These are phyloP conservation scores for Catharus fuscescens DNA, from an alignment of 2,113 vertebrate species.

Conservation along the genomic window DNA sequence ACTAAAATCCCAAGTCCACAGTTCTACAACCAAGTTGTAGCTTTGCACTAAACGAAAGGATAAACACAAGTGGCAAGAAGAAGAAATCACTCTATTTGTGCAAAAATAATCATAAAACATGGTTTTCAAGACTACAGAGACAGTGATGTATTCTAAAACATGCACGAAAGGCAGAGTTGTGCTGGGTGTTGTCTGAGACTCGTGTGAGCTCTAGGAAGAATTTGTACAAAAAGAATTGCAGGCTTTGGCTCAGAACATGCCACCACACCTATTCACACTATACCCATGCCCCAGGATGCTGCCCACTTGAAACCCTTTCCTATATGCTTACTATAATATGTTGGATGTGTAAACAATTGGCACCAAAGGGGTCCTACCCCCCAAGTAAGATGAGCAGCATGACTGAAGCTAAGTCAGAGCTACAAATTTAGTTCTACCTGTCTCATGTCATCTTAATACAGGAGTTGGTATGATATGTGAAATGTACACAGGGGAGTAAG, in stretches of 20 bases:
- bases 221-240: background rate
- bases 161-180: background rate
- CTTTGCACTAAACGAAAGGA: background rate
- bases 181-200: background rate
- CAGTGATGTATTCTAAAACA: background rate
- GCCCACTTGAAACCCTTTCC: background rate
- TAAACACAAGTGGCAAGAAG: background rate
- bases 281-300: background rate
- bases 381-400: background rate
- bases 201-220: background rate
- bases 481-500: background rate
- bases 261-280: background rate
- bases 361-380: background rate
- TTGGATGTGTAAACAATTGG: slow-evolving; percentile 2
- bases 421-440: background rate
- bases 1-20: background rate
- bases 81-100: background rate
- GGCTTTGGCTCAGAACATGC: background rate
- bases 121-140: background rate
- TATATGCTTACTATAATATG: background rate
- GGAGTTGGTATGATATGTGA: background rate
- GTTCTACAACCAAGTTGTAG: background rate
- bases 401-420: background rate
- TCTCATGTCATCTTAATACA: background rate
- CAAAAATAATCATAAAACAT: background rate